These are phyloP conservation scores for Barypeithes pellucidus DNA, from an alignment of 2,888 invertebrate genomes.

Conservation along the genomic window DNA sequence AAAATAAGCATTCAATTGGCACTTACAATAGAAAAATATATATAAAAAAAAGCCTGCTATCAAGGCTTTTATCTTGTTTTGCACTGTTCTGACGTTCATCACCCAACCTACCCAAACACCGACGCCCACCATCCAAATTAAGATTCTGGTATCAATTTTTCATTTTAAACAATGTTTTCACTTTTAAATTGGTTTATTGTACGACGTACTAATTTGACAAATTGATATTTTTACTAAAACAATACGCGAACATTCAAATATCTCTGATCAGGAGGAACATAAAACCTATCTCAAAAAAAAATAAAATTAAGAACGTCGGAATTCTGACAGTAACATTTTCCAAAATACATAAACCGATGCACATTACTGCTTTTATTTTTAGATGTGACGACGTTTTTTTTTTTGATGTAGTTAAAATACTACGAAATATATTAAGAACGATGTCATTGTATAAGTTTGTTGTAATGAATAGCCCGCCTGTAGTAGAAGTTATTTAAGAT, in stretches of 20 bases:
- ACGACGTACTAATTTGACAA: slow-evolving; percentile 6
- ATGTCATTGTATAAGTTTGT: not conserved
- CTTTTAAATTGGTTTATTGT: not conserved
- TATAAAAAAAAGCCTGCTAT: not conserved
- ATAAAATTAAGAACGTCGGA: no score
- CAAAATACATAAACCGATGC: not conserved
- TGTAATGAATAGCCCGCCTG: not conserved
- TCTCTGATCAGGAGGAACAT: not conserved
- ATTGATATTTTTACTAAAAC: slow-evolving; percentile 11
- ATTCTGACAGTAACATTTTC: not conserved
- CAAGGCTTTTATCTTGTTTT: not conserved
- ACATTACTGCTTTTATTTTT: not conserved
- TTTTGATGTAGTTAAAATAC: slow-evolving; percentile 1
- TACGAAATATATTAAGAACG: no score
- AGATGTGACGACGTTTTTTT: slow-evolving; percentile 3
- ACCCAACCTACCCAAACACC: slow-evolving; percentile 13
- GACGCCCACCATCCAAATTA: slow-evolving; percentile 14
- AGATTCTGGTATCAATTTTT: slow-evolving; percentile 3
- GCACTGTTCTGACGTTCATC: slow-evolving; percentile 5
- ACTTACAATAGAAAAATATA: no score
- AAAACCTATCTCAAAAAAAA: not conserved
- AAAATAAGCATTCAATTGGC: no score
- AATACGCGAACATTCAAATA: not conserved
- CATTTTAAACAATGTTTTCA: slow-evolving; percentile 11
- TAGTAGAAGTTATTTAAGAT: not conserved